Percentiles rank a stretch among this genome's conserved stretches.
Evolutionary conservation across 2,888 invertebrate genomes (phyloP).

Genomic region (Microchrysa polita): DNA sequence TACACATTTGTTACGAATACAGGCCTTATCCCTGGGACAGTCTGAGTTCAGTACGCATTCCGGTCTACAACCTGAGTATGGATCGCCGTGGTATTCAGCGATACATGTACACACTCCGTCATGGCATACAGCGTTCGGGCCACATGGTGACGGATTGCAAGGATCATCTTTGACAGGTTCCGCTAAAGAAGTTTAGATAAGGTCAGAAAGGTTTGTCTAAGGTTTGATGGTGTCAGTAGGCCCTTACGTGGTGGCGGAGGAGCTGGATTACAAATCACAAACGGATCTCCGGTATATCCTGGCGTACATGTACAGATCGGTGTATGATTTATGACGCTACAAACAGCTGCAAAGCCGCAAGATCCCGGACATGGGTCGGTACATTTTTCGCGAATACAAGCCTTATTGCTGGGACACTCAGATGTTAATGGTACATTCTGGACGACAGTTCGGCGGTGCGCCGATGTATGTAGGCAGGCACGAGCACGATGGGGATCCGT

Average conservation of each 20-base stretch:
- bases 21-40: constrained; percentile 75
- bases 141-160: constrained; percentile 74
- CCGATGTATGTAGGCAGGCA: constrained; percentile 75
- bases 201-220: not conserved
- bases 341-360: constrained; percentile 73
- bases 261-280: constrained; percentile 68
- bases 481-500: constrained; percentile 72
- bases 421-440: constrained; percentile 77
- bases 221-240: not conserved
- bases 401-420: constrained; percentile 78
- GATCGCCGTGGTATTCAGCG: constrained; percentile 77
- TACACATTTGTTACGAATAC: constrained; percentile 76
- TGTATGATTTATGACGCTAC: constrained; percentile 75
- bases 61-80: constrained; percentile 79
- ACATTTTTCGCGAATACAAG: constrained; percentile 82
- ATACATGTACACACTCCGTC: constrained; percentile 76
- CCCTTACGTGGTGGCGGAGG: constrained; percentile 61
- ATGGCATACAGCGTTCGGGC: constrained; percentile 74
- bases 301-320: constrained; percentile 78
- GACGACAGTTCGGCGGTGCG: constrained; percentile 76
- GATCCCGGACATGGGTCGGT: constrained; percentile 83
- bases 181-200: constrained; percentile 38
- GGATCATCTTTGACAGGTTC: constrained; percentile 63
- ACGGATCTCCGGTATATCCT: constrained; percentile 80
- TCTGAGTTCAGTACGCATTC: constrained; percentile 82